Evolutionary conservation across 2,797 vertebrate genomes (phyloP).

Genomic region (Darevskia nairensis): DNA sequence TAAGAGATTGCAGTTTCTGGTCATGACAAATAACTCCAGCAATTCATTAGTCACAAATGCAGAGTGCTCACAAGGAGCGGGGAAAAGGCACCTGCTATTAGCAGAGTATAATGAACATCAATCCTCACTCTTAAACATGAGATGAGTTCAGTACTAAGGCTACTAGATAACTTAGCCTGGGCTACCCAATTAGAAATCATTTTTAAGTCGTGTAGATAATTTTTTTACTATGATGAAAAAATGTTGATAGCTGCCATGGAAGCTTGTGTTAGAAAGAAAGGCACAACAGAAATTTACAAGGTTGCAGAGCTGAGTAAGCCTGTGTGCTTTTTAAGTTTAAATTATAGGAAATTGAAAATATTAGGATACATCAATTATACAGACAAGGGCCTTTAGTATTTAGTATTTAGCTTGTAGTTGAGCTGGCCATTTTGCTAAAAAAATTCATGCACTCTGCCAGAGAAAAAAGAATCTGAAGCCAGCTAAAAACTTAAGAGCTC

Average conservation of each 20-base stretch:
- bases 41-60: background rate
- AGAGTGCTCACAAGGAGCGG: background rate
- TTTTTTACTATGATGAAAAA: background rate
- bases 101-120: background rate
- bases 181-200: background rate
- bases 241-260: background rate
- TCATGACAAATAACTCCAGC: background rate
- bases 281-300: background rate
- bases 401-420: background rate
- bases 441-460: background rate
- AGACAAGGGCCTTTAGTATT: background rate
- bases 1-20: background rate
- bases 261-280: background rate
- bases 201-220: background rate
- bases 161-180: background rate
- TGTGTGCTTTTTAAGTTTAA: background rate
- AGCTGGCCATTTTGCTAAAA: background rate
- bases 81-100: background rate
- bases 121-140: background rate
- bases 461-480: no score
- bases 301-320: background rate
- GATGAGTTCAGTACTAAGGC: background rate
- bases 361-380: background rate
- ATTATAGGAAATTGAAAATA: background rate
- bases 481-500: no score